A percentile compares a stretch with the other conserved stretches of the same genome.
Evolutionary conservation across 2,113 vertebrate species (phyloP).

Genomic region (Chlamydotis undulata): DNA sequence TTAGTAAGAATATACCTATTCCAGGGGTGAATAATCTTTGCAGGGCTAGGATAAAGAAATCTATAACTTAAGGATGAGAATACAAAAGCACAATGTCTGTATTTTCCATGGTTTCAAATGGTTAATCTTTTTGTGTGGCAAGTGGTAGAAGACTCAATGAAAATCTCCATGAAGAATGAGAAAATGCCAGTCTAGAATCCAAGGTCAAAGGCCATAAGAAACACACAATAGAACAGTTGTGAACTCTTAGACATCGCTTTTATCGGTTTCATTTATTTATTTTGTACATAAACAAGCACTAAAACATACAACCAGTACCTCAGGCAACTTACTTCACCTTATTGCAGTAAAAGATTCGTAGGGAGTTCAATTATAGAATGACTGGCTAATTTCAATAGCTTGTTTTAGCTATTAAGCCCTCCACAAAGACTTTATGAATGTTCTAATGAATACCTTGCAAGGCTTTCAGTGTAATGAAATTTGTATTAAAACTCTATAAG

Average conservation of each 20-base stretch:
- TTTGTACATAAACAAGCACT: background rate
- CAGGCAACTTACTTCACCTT: constrained; percentile 50
- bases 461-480: constrained; percentile 71
- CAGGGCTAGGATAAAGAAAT: background rate
- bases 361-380: constrained; percentile 63
- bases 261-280: constrained; percentile 4
- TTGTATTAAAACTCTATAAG: constrained; percentile 71
- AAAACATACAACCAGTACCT: constrained; percentile 2
- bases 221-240: background rate
- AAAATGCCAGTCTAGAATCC: background rate
- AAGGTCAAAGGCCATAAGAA: background rate
- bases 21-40: background rate
- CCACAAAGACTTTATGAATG: constrained; percentile 58
- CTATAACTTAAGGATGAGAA: background rate
- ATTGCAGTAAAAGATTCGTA: constrained; percentile 53
- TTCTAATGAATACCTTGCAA: constrained; percentile 66
- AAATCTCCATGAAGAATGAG: background rate
- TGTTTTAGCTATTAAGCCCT: constrained; percentile 71
- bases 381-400: constrained; percentile 68
- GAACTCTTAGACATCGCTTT: background rate
- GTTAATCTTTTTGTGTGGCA: background rate
- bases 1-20: background rate
- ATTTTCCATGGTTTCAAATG: background rate
- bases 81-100: accelerated
- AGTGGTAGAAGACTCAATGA: background rate